Evolutionary conservation across 2,797 vertebrate species (phyloP), one percentile per base, ranked within the genome.

Genomic region (Apogon hyalosoma): DNA sequence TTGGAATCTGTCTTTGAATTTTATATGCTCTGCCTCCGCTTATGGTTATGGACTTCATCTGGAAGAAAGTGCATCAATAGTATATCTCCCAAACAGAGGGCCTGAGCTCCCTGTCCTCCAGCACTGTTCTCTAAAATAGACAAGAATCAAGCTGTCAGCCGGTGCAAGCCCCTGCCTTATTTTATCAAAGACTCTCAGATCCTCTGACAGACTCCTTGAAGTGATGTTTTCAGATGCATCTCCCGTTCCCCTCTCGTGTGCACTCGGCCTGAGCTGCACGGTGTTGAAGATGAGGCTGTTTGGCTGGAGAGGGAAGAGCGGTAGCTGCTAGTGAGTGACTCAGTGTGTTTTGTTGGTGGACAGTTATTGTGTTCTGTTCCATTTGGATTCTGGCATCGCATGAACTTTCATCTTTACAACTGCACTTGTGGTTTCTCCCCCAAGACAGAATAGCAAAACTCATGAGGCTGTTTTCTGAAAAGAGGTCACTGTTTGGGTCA

Each of bases 191-290:
- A 51, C 40, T 57, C 15, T 63, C 28, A 49, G 28, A 48, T 58
- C 57, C 52, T 63, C 38, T 53, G 58, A 67, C 67, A 62, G 36
- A 38, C 15, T 72, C 16, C 42, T 54, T 72, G 43, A 68, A 63
- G 48, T 59, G 40, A 46, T 61, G 39, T 59, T 46, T 62, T 68
- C 13, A 36, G 45, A 57, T 18, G 40, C 21, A 16, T 39, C 42
- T 48, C 18, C 13, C 15, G 14, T 11, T 48, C 45, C 39, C 15
- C 16, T 7, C 42, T 50, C 40, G 13, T 31, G 49, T 12, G 43
- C 40, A 13, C n/a, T 12, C 4, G 4, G 45, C 45, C 14, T 49
- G 38, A 43, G 45, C 42, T 15, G 59, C 28, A 18, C 24, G n/a
- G 33, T 38, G 42, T 4, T 43, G 50, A 31, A 18, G 56, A 50